Conservation (phyloP, 2,113 vertebrate species). For the Leiothrix lutea region DNA sequence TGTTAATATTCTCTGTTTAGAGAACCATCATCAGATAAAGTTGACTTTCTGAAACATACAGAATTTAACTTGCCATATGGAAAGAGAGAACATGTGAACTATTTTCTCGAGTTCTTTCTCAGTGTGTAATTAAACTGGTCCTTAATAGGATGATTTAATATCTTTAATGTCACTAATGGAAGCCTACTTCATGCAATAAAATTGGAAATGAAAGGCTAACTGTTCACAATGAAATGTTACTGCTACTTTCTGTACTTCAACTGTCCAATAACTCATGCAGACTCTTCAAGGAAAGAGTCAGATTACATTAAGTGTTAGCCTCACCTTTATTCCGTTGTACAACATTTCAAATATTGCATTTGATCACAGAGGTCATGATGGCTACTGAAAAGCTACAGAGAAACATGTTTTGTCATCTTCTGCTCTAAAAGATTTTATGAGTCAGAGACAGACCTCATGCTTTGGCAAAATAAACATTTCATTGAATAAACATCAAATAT, state of each 20-base stretch:
- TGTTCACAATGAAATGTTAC: neutral
- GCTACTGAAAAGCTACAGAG: neutral
- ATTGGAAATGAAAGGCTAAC: neutral
- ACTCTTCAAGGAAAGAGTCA: neutral
- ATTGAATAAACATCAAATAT: neutral
- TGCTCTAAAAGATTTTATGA: neutral
- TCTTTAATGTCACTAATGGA: neutral
- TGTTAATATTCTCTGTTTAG: neutral
- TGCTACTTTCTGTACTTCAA: neutral
- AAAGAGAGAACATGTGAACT: neutral
- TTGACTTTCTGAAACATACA: neutral
- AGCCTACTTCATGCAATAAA: neutral
- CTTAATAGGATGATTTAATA: neutral
- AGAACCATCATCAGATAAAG: neutral
- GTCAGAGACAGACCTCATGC: neutral
- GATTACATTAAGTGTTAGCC: neutral
- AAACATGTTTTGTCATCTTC: neutral
- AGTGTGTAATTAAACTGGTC: neutral
- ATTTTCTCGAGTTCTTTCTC: neutral
- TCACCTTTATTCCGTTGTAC: neutral
- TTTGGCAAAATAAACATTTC: conserved; percentile 20
- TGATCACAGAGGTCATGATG: neutral
- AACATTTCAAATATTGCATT: neutral
- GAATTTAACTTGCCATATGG: neutral
- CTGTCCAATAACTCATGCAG: neutral